These are phyloP conservation scores for Siniperca obscura DNA, from an alignment of 2,797 vertebrate genomes.

Conservation along the genomic window DNA sequence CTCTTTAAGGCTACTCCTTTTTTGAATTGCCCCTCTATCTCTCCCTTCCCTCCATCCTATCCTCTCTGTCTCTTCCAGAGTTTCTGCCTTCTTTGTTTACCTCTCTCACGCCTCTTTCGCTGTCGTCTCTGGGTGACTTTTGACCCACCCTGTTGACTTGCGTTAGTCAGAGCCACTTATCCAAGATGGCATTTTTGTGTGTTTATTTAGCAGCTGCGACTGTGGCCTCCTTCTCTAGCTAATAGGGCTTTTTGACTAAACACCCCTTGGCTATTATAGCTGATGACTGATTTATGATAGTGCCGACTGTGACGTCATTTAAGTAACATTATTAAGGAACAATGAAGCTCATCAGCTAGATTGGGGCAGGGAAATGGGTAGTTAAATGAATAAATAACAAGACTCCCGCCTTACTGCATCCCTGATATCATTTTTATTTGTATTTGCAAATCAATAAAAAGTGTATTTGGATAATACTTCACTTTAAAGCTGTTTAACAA, in stretches of 20 bases:
- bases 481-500: background rate
- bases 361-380: background rate
- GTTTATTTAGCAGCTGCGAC: conserved; percentile 35
- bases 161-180: conserved; percentile 35
- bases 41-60: background rate
- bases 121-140: conserved; percentile 52
- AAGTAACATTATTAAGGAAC: background rate
- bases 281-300: conserved; percentile 11
- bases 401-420: background rate
- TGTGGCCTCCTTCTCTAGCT: background rate
- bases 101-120: conserved; percentile 55
- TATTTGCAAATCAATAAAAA: background rate
- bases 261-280: background rate
- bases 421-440: background rate
- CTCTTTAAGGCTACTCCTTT: conserved; percentile 29
- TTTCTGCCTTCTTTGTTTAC: conserved; percentile 65
- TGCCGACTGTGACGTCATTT: background rate
- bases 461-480: background rate
- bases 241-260: background rate
- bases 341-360: conserved; percentile 2
- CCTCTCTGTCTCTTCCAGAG: conserved; percentile 22
- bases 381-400: background rate
- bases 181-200: conserved; percentile 32
- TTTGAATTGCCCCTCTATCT: conserved; percentile 8
- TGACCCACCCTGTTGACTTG: conserved; percentile 51